Conservation (phyloP, 2,888 invertebrate species). For the Aleiodes testaceus region DNA sequence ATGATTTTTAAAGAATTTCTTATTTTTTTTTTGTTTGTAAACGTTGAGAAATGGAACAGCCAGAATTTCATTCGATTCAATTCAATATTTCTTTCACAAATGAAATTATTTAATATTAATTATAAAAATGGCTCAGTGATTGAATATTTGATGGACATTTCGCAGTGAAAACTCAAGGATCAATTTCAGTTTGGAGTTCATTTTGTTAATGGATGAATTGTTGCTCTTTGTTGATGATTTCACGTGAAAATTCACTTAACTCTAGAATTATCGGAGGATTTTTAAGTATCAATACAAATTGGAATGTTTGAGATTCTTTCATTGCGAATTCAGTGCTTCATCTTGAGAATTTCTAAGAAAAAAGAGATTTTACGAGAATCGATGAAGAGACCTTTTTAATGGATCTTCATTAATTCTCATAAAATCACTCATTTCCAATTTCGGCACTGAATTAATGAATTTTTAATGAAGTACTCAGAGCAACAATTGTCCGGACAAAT, state of each 20-base stretch:
- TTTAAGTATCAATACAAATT: background rate
- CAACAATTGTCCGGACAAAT: conserved; percentile 14
- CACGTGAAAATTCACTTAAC: no score
- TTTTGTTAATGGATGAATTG: no score
- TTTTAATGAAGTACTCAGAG: background rate
- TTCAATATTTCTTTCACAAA: conserved; percentile 34
- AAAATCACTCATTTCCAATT: background rate
- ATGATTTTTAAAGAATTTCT: conserved; percentile 21
- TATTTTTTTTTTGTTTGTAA: conserved; percentile 30
- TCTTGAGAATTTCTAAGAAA: background rate
- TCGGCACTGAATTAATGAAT: no score
- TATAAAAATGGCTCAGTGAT: no score
- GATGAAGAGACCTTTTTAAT: background rate
- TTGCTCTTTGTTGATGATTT: no score
- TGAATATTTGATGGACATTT: no score
- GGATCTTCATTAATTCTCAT: background rate
- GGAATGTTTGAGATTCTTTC: conserved; percentile 9
- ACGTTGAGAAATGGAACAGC: conserved; percentile 55
- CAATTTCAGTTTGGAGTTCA: no score
- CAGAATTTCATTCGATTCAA: conserved; percentile 42
- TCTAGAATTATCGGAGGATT: no score
- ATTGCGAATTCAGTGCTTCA: background rate
- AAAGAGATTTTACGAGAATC: no score
- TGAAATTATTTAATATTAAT: no score
- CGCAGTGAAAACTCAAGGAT: no score